Conservation (phyloP, 2,113 vertebrate genomes). For the Copsychus sechellarum region DNA sequence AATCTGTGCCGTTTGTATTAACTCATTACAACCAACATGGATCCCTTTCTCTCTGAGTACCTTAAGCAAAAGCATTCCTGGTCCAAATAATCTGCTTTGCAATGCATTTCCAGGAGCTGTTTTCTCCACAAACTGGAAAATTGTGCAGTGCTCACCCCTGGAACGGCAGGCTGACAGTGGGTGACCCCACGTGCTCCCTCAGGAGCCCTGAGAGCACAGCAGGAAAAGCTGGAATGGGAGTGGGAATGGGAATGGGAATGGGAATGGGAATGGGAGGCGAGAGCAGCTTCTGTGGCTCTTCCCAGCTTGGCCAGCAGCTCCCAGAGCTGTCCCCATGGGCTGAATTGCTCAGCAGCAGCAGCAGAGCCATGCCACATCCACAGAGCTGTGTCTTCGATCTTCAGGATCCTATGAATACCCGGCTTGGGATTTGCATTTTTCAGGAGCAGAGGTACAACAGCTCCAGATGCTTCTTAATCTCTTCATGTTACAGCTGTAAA, state of each 20-base stretch:
- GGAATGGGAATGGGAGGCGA: background rate
- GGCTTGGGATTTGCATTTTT: background rate
- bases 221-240: background rate
- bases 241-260: too few relatives aligned
- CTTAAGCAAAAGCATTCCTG: background rate
- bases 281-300: background rate
- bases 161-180: background rate
- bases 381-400: background rate
- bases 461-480: background rate
- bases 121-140: background rate
- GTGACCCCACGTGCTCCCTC: rapidly evolving
- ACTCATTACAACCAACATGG: background rate
- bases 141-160: background rate
- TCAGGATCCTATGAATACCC: rapidly evolving
- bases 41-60: background rate
- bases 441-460: background rate
- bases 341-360: background rate
- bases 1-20: background rate
- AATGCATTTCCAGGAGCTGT: background rate
- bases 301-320: background rate
- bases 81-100: background rate
- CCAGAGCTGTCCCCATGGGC: background rate
- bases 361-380: background rate
- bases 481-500: background rate
- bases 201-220: background rate